Conservation (phyloP, 2,888 invertebrate species). For the Laothoe populi region DNA sequence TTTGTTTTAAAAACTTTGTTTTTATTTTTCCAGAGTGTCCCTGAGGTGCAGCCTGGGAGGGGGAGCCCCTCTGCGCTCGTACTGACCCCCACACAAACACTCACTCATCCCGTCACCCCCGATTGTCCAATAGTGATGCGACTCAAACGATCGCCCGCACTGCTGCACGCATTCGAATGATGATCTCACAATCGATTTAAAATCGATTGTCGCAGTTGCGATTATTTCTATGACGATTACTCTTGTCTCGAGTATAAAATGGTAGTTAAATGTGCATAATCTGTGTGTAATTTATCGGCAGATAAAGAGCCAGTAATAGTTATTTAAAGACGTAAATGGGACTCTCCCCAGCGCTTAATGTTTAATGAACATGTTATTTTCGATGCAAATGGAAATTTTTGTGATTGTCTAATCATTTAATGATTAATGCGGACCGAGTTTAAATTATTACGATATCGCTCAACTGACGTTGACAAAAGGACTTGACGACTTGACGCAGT, state of each 20-base stretch:
- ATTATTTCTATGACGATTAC: neutral
- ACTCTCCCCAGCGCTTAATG: neutral
- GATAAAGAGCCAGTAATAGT: conserved; percentile 1
- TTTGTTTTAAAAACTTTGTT: neutral
- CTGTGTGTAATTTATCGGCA: conserved; percentile 16
- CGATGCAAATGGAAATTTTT: neutral
- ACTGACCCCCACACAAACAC: neutral
- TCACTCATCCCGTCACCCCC: neutral
- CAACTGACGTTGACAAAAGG: neutral
- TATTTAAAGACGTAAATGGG: conserved; percentile 9
- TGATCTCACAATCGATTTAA: neutral
- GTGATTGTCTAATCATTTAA: neutral
- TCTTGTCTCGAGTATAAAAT: conserved; percentile 7
- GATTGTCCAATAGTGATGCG: neutral
- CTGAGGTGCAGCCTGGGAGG: neutral
- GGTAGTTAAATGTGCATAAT: conserved; percentile 21
- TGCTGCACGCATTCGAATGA: neutral
- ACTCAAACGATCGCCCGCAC: neutral
- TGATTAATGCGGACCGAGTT: neutral
- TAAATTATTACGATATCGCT: neutral
- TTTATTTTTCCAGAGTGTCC: conserved; percentile 3
- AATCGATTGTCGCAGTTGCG: neutral
- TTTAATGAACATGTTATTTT: neutral
- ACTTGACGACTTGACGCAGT: neutral
- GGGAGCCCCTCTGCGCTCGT: neutral